Evolutionary conservation across 2,888 invertebrate species (phyloP), one percentile per base, ranked within the genome.

Genomic region (Nysson spinosus): DNA sequence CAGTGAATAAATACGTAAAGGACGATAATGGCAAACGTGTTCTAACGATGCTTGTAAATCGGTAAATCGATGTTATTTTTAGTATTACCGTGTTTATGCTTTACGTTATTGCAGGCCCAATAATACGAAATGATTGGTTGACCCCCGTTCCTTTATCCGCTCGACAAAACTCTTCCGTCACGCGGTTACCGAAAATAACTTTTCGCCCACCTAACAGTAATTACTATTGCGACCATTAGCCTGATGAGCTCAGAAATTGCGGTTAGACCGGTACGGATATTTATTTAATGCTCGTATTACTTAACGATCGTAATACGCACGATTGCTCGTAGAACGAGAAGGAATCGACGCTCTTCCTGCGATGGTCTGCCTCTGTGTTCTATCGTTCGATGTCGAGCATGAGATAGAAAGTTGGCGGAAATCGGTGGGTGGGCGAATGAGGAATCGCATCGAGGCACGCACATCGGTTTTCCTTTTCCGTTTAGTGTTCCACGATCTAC

Each of bases 151-250:
- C 32, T 39, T 14, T 3, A 1, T 16, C 16, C 16, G 17, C 7
- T 20, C 16, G 37, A 34, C 14, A n/a, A 49, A 42, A 12, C 19
- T 20, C 11, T n/a, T 14, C n/a, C 16, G 20, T n/a, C 34, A 26
- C 17, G 20, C n/a, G 16, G 17, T 24, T 2, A 26, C 66, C 67
- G 28, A 61, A 71, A 72, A 72, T 71, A 72, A 30, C 52, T 14
- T 26, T 35, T 43, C 37, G 32, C 14, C 16, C 30, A 49, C 32
- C 12, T 5, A 14, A 17, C 37, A 14, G 42, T 62, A 57, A 68
- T 68, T 52, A 49, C 24, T 34, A 51, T 34, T n/a, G 43, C 54
- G 26, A 35, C 52, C 64, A 78, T 77, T 76, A 78, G 66, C 42
- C 39, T 64, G 69, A 78, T 74, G 73, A 78, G 69, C 34, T 47